Conservation (phyloP, 2,113 vertebrate genomes). For the Nothoprocta perdicaria region DNA sequence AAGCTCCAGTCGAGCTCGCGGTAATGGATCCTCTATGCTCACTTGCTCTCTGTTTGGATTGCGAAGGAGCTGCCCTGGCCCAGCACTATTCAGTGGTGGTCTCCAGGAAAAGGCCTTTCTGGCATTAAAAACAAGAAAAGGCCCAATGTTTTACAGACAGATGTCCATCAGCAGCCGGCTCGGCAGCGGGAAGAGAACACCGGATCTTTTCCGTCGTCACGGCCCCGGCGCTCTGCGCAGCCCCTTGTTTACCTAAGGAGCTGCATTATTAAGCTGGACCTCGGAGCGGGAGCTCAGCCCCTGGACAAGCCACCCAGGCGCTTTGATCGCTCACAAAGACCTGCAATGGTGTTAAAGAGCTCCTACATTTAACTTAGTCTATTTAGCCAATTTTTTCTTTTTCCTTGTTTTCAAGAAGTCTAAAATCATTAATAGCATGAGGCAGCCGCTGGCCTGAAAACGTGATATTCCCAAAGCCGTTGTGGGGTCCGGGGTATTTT, state of each 20-base stretch:
- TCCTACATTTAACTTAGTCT: neutral
- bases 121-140: slow-evolving; percentile 69
- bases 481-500: slow-evolving; percentile 38
- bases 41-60: slow-evolving; percentile 71
- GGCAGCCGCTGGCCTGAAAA: slow-evolving; percentile 27
- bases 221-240: slow-evolving; percentile 38
- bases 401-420: neutral
- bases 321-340: slow-evolving; percentile 54
- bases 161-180: slow-evolving; percentile 67
- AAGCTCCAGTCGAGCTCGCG: slow-evolving; percentile 68
- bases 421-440: slow-evolving; percentile 2
- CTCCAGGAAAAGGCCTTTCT: slow-evolving; percentile 68
- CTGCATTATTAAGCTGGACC: slow-evolving; percentile 60
- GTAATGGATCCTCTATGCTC: slow-evolving; percentile 73
- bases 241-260: slow-evolving; percentile 71
- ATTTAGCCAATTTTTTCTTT: slow-evolving; percentile 2
- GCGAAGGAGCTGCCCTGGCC: slow-evolving; percentile 55
- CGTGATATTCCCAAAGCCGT: slow-evolving; percentile 65
- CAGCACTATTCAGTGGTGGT: slow-evolving; percentile 63
- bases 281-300: slow-evolving; percentile 35
- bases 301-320: slow-evolving; percentile 9
- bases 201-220: slow-evolving; percentile 71
- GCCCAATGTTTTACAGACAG: slow-evolving; percentile 69
- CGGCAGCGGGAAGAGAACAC: slow-evolving; percentile 59
- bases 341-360: neutral